A percentile compares a stretch with the other conserved stretches of the same genome.
phyloP scores from a whole-genome alignment of 1,140 invertebrate genomes.

The Odontomachus brunneus region DNA sequence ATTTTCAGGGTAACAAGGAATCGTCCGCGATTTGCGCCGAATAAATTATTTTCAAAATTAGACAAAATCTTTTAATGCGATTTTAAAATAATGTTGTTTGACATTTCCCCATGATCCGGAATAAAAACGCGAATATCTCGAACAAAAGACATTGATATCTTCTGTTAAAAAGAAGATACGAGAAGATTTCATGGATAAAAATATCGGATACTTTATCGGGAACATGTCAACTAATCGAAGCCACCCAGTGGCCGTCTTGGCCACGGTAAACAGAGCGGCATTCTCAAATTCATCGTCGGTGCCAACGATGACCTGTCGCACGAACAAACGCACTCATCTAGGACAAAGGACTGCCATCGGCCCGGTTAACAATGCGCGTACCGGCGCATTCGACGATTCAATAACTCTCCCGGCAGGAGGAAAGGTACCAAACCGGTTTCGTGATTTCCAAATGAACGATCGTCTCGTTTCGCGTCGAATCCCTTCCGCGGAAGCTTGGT shows the following conservation, averaged over 20 bases:
- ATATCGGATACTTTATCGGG: constrained; percentile 12
- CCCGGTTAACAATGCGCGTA: constrained; percentile 59
- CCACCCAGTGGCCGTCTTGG: constrained; percentile 42
- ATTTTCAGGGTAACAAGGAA: not conserved
- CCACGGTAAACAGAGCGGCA: constrained; percentile 16
- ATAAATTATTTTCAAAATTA: not conserved
- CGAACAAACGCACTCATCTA: constrained; percentile 52
- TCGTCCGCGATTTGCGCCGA: not conserved
- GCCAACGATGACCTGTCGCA: constrained; percentile 52
- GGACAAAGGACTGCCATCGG: constrained; percentile 63
- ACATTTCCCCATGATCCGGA: not conserved
- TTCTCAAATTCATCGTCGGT: constrained; percentile 42
- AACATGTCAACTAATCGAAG: not conserved
- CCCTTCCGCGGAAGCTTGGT: constrained; percentile 46
- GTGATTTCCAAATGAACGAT: constrained; percentile 68
- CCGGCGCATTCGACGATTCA: constrained; percentile 53
- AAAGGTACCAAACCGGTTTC: constrained; percentile 69
- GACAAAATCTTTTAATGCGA: not conserved
- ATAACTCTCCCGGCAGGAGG: constrained; percentile 50
- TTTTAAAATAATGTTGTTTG: not conserved
- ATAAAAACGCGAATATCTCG: too few relatives aligned
- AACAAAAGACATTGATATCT: not conserved
- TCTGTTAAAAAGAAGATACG: not conserved
- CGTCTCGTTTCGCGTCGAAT: constrained; percentile 32
- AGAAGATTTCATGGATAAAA: not conserved